Percentiles rank a stretch among this genome's conserved stretches.
phyloP scores from a whole-genome alignment of 2,113 vertebrate species.

The Tiliqua scincoides region DNA sequence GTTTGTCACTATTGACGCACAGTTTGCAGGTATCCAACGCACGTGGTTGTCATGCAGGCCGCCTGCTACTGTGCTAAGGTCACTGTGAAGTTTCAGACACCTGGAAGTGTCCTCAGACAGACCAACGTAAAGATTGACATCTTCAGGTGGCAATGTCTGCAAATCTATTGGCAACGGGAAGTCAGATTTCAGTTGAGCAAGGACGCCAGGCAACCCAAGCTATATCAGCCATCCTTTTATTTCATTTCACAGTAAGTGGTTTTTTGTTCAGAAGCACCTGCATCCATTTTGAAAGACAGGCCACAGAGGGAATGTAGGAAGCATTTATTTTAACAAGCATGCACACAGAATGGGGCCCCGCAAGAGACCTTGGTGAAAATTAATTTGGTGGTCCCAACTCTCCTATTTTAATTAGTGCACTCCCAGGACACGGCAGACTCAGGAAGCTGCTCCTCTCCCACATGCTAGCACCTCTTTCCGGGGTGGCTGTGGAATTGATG shows the following conservation, averaged over 20 bases:
- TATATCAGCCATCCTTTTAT: not conserved
- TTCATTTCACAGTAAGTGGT: not conserved
- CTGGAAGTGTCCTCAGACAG: not conserved
- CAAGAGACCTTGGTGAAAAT: constrained; percentile 3
- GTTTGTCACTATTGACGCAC: not conserved
- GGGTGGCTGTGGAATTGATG: not conserved
- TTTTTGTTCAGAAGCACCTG: not conserved
- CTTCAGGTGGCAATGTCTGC: not conserved
- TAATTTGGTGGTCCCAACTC: constrained; percentile 4
- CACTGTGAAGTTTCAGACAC: not conserved
- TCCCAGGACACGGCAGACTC: not conserved
- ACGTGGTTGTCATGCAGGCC: not conserved
- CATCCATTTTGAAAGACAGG: not conserved
- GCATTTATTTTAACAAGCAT: constrained; percentile 14
- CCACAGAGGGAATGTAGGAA: not conserved
- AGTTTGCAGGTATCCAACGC: not conserved
- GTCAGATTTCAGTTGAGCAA: not conserved
- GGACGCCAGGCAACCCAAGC: not conserved
- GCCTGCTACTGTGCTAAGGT: not conserved
- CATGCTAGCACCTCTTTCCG: not conserved
- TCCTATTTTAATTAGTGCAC: constrained; percentile 11
- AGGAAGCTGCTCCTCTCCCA: not conserved
- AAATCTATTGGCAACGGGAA: not conserved
- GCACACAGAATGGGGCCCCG: not conserved
- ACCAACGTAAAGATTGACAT: not conserved